These are phyloP conservation scores for Spheniscus humboldti DNA, from an alignment of 2,797 vertebrate genomes.

Conservation along the genomic window DNA sequence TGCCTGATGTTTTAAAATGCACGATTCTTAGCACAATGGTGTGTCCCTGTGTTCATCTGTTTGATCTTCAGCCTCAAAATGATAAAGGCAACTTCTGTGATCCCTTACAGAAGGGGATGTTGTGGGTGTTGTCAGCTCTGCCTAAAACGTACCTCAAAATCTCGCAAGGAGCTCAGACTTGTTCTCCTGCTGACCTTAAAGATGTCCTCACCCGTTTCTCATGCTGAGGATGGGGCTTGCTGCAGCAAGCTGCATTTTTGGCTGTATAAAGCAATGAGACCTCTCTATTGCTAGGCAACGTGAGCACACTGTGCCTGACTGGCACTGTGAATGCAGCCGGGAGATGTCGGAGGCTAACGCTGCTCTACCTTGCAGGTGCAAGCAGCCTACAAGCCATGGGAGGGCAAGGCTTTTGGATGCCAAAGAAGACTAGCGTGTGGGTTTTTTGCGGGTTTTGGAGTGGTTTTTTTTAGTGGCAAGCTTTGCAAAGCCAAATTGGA, in stretches of 20 bases:
- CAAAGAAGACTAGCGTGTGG: rapidly evolving
- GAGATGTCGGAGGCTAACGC: background rate
- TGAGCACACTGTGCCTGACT: background rate
- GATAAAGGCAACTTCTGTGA: background rate
- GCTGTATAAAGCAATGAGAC: background rate
- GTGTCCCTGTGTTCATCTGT: background rate
- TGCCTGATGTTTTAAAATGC: background rate
- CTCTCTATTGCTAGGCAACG: slow-evolving; percentile 68
- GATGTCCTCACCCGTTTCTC: background rate
- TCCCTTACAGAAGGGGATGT: background rate
- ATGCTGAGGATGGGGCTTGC: background rate
- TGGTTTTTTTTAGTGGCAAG: background rate
- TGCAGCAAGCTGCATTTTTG: slow-evolving; percentile 35
- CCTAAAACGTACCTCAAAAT: rapidly evolving
- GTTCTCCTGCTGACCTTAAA: background rate
- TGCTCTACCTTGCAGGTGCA: slow-evolving; percentile 32
- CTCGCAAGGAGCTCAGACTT: background rate
- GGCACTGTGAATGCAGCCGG: background rate
- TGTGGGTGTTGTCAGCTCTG: background rate
- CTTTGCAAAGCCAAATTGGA: background rate
- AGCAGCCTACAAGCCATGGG: background rate
- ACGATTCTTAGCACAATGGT: rapidly evolving
- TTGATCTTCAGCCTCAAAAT: background rate
- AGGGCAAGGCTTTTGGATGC: background rate
- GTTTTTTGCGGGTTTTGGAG: background rate